Evolutionary conservation across 2,888 invertebrate species (phyloP), one percentile per base, ranked within the genome.

Genomic region (Fabriciana adippe): DNA sequence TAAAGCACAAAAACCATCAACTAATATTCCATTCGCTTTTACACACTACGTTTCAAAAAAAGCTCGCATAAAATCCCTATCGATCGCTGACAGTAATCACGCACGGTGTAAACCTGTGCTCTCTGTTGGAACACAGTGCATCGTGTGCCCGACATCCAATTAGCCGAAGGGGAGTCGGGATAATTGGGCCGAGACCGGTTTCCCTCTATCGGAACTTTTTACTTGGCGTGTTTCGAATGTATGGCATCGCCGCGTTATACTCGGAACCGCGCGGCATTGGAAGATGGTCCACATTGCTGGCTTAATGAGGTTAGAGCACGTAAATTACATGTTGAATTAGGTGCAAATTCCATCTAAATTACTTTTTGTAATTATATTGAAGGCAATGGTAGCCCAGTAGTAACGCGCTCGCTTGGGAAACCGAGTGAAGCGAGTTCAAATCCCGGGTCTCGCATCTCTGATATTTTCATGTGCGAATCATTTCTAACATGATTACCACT

Each of bases 171-270:
- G 79, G 78, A 77, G 75, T 47, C 74, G 79, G 76, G 80, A 80
- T 86, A 87, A 87, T 87, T 87, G 87, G 86, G 81, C 75, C 77
- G 73, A 72, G 82, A 87, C 87, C 86, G 84, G 87, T 87, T 84
- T 71, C 67, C 63, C 62, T 72, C 72, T 71, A 64, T 70, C 70
- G 70, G 64, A 67, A 66, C 72, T 78, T 77, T 76, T 76, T 76
- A 75, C 75, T 66, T 53, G 63, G 70, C 72, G 66, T 62, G 72
- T 71, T 67, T 61, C 67, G 72, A 72, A 74, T 74, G 70, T 69
- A 72, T 69, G 47, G 70, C 70, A 69, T 74, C 67, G 68, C 74
- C 66, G 68, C 68, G 66, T 8, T 53, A 64, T 70, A 66, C 70
- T 45, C 15, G 55, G 69, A 70, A 68, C 50, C 55, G 15, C 41